Conservation (phyloP, 2,888 invertebrate species). For the Agrochola litura region DNA sequence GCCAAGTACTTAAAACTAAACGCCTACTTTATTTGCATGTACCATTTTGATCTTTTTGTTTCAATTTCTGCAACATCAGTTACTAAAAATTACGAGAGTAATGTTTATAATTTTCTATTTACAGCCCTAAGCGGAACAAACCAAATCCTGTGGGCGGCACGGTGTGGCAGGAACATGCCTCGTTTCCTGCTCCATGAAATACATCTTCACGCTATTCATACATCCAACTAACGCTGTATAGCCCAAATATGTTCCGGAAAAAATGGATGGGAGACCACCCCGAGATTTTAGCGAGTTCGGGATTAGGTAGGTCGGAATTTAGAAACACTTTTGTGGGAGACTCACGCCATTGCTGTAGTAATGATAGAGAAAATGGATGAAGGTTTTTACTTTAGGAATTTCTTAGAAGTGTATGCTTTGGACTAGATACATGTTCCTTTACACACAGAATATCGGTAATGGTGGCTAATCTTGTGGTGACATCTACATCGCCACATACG, state of each 20-base stretch:
- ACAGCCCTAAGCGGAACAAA: constrained; percentile 69
- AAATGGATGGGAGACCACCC: constrained; percentile 50
- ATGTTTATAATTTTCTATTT: constrained; percentile 4
- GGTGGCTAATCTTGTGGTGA: too few relatives aligned
- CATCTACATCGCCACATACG: too few relatives aligned
- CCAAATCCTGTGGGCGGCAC: constrained; percentile 75
- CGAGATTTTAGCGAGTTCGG: constrained; percentile 22
- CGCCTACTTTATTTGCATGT: too few relatives aligned
- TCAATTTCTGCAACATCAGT: neutral
- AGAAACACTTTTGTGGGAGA: constrained; percentile 45
- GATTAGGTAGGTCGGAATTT: constrained; percentile 45
- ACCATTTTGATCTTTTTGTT: neutral
- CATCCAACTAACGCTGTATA: constrained; percentile 58
- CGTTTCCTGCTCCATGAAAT: constrained; percentile 81
- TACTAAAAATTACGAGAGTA: neutral
- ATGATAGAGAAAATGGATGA: constrained; percentile 26
- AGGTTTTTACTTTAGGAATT: constrained; percentile 7
- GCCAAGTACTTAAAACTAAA: too few relatives aligned
- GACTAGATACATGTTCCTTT: neutral
- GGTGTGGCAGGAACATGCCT: constrained; percentile 78
- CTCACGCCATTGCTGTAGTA: constrained; percentile 15
- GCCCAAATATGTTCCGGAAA: constrained; percentile 58
- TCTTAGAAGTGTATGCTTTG: neutral
- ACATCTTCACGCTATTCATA: constrained; percentile 76
- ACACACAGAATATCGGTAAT: too few relatives aligned